phyloP scores from a whole-genome alignment of 2,113 vertebrate species.

The Ariopsis seemanni region DNA sequence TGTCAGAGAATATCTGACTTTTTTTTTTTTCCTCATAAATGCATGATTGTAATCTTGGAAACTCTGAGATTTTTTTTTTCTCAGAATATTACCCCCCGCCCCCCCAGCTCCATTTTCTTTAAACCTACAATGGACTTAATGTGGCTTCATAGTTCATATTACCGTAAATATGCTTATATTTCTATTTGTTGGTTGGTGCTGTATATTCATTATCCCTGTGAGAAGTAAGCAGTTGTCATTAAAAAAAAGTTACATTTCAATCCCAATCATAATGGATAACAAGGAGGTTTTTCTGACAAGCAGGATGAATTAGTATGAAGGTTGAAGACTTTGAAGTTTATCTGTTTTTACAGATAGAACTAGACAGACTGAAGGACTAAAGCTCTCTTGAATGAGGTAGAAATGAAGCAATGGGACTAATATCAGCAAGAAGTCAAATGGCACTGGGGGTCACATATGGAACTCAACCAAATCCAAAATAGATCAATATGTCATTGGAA shows the following conservation, averaged over 20 bases:
- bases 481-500: background rate
- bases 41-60: no score
- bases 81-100: no score
- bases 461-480: background rate
- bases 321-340: background rate
- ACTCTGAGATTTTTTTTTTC: no score
- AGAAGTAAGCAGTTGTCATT: background rate
- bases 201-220: background rate
- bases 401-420: background rate
- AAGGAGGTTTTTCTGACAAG: background rate
- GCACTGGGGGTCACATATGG: background rate
- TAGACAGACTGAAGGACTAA: background rate
- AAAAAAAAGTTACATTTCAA: background rate
- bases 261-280: background rate
- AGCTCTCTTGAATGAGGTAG: background rate
- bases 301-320: background rate
- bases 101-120: no score
- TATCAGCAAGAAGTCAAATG: background rate
- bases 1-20: no score
- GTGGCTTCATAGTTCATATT: background rate
- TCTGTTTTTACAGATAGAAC: background rate
- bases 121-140: no score
- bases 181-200: background rate
- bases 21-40: no score
- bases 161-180: background rate